Evolutionary conservation across 1,140 invertebrate genomes (phyloP), one percentile per base, ranked within the genome.

Genomic region (Trachymyrmex septentrionalis): DNA sequence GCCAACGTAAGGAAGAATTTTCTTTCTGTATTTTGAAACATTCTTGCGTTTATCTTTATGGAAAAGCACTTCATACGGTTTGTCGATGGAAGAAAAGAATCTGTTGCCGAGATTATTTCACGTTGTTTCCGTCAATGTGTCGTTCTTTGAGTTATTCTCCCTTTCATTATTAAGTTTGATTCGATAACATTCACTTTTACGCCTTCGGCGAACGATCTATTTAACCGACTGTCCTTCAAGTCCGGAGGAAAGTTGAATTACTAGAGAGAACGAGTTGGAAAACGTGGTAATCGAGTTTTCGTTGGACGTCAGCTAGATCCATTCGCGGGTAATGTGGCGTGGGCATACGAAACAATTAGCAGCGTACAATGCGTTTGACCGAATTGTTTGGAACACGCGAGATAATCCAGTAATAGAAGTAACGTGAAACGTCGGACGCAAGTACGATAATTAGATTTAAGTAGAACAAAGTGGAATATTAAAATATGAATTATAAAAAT

Each of bases 211-310:
- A 61, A 50, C 64, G 48, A 71, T 12, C 66, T 69, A 64, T 89
- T 87, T 89, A 85, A 59, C 61, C 57, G 69, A 67, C 48, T 73
- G 85, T 85, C 84, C 87, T 90, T 90, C 85, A 86, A 84, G 66
- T 55, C 66, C 69, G 38, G 55, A 76, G 86, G 67, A 92, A 92
- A 93, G 88, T 92, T 92, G 85, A 89, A 93, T 88, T 88, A 72
- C 71, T 63, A 57, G 24, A n/a, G 69, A 44, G 82, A 92, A 89
- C 88, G 73, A 90, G 87, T 91, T 88, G 86, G 77, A 57, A 91
- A 92, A 90, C 76, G 77, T 86, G 73, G 76, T 89, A 91, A 90
- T 88, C 86, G 86, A 89, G 77, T 91, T 91, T 89, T 85, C 87
- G 69, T 84, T 84, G 57, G 30, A 73, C 85, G 80, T 87, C 73